Percentiles rank a stretch among this genome's conserved stretches.
Evolutionary conservation across 2,888 invertebrate genomes (phyloP).

Genomic region (Apamea sordens): DNA sequence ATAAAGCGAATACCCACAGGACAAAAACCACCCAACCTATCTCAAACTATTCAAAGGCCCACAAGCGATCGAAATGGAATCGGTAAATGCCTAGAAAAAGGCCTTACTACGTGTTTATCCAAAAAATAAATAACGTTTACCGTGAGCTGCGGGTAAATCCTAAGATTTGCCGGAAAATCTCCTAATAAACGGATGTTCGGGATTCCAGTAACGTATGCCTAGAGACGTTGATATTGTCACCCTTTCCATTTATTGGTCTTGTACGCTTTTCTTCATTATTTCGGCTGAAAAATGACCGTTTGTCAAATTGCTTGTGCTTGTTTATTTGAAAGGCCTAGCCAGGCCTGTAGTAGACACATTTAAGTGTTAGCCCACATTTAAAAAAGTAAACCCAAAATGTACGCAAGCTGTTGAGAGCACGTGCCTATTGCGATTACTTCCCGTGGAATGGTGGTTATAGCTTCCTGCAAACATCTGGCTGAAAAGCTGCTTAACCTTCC

Average conservation of each 20-base stretch:
- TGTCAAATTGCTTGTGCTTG: neutral
- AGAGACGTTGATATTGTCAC: constrained; percentile 39
- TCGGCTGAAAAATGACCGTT: neutral
- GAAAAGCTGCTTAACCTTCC: neutral
- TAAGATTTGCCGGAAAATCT: constrained; percentile 36
- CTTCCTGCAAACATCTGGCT: neutral
- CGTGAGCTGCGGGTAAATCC: constrained; percentile 46
- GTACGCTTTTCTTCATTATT: constrained; percentile 3
- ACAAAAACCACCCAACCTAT: constrained; percentile 15
- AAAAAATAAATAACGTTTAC: constrained; percentile 53
- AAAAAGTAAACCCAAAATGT: neutral
- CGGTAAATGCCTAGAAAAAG: constrained; percentile 16
- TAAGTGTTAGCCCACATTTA: neutral
- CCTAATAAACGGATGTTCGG: constrained; percentile 41
- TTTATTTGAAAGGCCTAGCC: neutral
- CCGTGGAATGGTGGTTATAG: neutral
- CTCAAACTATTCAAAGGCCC: constrained; percentile 6
- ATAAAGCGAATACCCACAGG: neutral
- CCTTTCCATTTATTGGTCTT: constrained; percentile 26
- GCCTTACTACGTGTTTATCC: constrained; percentile 38
- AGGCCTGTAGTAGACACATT: neutral
- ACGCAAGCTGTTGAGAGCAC: neutral
- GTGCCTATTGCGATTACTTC: neutral
- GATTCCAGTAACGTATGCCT: constrained; percentile 44
- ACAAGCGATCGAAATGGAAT: constrained; percentile 17